Percentiles rank a stretch among this genome's conserved stretches.
Conservation (phyloP, 2,797 vertebrate species). For the Diglossa cyanea region DNA sequence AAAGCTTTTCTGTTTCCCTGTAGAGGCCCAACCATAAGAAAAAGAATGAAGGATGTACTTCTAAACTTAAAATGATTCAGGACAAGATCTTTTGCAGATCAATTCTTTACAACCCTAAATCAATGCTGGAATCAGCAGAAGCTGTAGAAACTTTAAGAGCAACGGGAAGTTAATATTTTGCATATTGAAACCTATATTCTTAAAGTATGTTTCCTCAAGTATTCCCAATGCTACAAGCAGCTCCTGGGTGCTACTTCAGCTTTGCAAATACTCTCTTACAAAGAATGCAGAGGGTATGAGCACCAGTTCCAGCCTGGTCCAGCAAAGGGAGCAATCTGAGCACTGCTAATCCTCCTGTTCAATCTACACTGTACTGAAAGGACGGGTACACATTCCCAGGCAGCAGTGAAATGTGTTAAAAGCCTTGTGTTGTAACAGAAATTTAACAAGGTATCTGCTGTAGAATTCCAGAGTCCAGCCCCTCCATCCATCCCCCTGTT, state of each 20-base stretch:
- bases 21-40: background rate
- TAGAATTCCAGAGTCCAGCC: background rate
- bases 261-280: background rate
- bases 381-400: background rate
- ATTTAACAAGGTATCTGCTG: background rate
- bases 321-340: background rate
- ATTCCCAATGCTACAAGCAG: background rate
- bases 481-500: background rate
- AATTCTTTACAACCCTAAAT: background rate
- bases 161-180: background rate
- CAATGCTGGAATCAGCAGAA: background rate
- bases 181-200: background rate
- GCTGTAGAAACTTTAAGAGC: background rate
- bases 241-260: background rate
- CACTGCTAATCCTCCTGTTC: background rate
- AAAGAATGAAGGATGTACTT: background rate
- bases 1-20: background rate
- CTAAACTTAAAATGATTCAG: background rate
- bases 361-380: fast-evolving
- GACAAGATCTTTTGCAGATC: background rate
- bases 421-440: background rate
- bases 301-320: background rate
- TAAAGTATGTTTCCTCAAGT: background rate
- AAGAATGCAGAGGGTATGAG: background rate
- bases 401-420: background rate